These are phyloP conservation scores for Harpalus rufipes DNA, from an alignment of 2,888 invertebrate genomes.

Conservation along the genomic window DNA sequence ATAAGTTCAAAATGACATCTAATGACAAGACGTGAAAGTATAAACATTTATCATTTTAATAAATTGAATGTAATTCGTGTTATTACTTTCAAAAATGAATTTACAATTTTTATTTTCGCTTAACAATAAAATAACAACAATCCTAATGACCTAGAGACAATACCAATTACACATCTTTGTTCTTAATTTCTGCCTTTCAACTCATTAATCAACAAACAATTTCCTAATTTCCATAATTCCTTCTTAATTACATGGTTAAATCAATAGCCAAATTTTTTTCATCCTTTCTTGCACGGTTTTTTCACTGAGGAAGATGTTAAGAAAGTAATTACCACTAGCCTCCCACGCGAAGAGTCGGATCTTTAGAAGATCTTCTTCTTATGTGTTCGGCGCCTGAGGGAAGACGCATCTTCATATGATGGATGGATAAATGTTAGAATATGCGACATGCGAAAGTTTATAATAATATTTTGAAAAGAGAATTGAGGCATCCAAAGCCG, in stretches of 20 bases:
- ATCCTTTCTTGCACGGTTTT: constrained; percentile 2
- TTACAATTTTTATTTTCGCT: not conserved
- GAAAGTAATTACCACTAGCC: constrained; percentile 31
- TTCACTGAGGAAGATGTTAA: constrained; percentile 43
- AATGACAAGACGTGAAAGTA: not conserved
- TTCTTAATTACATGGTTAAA: constrained; percentile 30
- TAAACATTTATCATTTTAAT: not conserved
- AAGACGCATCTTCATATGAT: constrained; percentile 14
- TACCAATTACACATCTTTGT: not conserved
- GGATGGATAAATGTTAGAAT: not conserved
- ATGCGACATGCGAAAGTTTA: constrained; percentile 23
- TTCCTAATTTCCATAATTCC: constrained; percentile 36
- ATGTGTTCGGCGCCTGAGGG: constrained; percentile 12
- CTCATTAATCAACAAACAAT: constrained; percentile 38
- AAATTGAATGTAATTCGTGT: not conserved
- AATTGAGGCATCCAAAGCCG: not conserved
- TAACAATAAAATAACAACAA: not conserved
- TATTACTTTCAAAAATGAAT: not conserved
- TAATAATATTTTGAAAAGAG: not conserved
- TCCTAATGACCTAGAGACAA: constrained; percentile 2
- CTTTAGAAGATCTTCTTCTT: not conserved
- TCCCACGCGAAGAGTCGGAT: constrained; percentile 16
- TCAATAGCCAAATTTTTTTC: constrained; percentile 40
- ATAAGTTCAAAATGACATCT: not conserved
- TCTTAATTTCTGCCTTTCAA: not conserved